These are phyloP conservation scores for Sipha maydis DNA, from an alignment of 2,888 invertebrate species.

Conservation along the genomic window DNA sequence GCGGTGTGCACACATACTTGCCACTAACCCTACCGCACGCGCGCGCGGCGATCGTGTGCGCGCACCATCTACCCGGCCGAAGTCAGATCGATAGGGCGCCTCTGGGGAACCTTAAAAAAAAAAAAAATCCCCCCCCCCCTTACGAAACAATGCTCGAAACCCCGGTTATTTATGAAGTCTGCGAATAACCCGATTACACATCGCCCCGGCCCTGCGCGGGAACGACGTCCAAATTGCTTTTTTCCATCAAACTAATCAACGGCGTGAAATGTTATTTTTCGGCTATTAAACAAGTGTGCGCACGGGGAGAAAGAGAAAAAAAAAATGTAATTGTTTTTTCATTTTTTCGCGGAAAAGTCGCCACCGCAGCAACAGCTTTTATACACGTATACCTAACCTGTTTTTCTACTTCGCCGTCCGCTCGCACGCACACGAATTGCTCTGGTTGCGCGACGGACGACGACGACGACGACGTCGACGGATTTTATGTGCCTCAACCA, in stretches of 20 bases:
- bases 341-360: slow-evolving; percentile 2
- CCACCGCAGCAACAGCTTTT: not conserved
- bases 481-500: not conserved
- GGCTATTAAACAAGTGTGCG: slow-evolving; percentile 33
- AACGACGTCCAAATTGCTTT: slow-evolving; percentile 51
- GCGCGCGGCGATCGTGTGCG: not conserved
- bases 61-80: slow-evolving; percentile 1
- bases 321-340: slow-evolving; percentile 19
- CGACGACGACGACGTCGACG: not conserved
- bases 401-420: not conserved
- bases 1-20: not conserved
- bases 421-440: not conserved
- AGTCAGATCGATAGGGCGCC: slow-evolving; percentile 53
- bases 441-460: not conserved
- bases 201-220: not conserved
- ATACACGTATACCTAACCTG: not conserved
- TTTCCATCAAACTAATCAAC: slow-evolving; percentile 57
- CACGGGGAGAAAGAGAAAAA: not conserved
- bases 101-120: slow-evolving; percentile 46
- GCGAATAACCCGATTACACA: slow-evolving; percentile 57
- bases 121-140: not conserved
- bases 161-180: slow-evolving; percentile 52
- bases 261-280: slow-evolving; percentile 53
- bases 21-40: not conserved
- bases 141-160: not conserved